Base-by-base conservation (phyloP, 35 echinoderm and acorn worm species). In the Apostichopus japonicus region DNA sequence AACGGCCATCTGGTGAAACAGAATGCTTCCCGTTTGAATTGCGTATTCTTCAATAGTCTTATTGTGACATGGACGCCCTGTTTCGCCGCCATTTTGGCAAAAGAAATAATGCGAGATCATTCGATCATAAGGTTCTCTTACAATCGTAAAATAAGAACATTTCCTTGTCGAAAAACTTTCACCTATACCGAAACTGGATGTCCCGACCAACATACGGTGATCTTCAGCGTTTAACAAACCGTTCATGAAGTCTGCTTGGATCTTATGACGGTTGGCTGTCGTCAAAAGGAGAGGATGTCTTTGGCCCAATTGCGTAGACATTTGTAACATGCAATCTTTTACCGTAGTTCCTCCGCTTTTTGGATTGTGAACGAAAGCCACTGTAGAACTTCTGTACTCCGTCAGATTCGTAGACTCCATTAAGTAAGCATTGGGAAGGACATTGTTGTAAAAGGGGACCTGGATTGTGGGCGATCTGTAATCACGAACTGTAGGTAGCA, bases 191-290 rank as follows among this genome's bases (percentile, higher is more conserved):
- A 33, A 82, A 24, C 79, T 82, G 5, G 24, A 8, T 24, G 23
- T 25, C 13, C 79, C 79, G 11, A 44, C 54, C 23, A 82, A 15
- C 23, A 82, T 52, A n/a, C 53, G 23, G 79, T 82, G 79, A 17
- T 56, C 79, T 15, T 82, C 79, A 14, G 79, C 23, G 10, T 52
- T 82, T 17, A 82, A 52, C n/a, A 82, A 16, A 54, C 79, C 79
- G 79, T 82, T 82, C 79, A 82, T 82, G 79, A 82, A 82, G 79
- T 82, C 79, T 16, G 79, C 27, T 56, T 82, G 79, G 4, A 82
- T 14, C 8, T 33, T 13, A 2, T 14, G 23, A 17, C 24, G 33
- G n/a, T 82, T 82, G 79, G 5, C 22, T 51, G 79, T 8, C 19
- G 79, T 82, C 23, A 82, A 16, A 11, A 82, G 54, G 8, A 82